Evolutionary conservation across 2,888 invertebrate species (phyloP).

Genomic region (Aporophyla lueneburgensis): DNA sequence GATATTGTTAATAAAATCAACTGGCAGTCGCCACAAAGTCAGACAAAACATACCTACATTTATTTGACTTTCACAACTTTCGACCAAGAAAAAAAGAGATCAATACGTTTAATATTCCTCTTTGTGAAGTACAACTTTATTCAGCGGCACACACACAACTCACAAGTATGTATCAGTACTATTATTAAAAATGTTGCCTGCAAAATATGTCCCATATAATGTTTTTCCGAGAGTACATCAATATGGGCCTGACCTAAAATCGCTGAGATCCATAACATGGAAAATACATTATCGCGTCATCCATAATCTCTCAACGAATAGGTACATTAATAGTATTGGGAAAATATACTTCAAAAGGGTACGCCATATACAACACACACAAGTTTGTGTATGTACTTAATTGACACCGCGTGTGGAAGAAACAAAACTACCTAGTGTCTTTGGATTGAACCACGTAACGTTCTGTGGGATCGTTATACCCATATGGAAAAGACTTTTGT

Average conservation of each 20-base stretch:
- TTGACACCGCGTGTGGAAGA: background rate
- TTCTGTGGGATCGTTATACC: background rate
- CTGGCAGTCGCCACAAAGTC: background rate
- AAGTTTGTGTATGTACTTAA: background rate
- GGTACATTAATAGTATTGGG: background rate
- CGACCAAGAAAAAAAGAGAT: background rate
- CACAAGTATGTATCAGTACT: background rate
- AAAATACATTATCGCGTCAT: constrained; percentile 38
- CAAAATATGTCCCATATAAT: constrained; percentile 2
- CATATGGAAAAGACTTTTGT: background rate
- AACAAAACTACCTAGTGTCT: background rate
- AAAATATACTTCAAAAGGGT: background rate
- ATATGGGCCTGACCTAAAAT: constrained; percentile 3
- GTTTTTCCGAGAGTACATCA: background rate
- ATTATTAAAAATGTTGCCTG: background rate
- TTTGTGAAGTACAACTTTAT: background rate
- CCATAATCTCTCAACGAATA: constrained; percentile 11
- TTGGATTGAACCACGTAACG: background rate
- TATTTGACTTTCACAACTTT: background rate
- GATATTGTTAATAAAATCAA: background rate
- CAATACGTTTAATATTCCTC: background rate
- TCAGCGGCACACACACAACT: background rate
- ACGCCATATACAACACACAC: background rate
- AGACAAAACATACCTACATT: background rate
- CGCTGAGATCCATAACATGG: constrained; percentile 16